These are phyloP conservation scores for Clitarchus hookeri DNA, from an alignment of 2,888 invertebrate genomes.

Conservation along the genomic window DNA sequence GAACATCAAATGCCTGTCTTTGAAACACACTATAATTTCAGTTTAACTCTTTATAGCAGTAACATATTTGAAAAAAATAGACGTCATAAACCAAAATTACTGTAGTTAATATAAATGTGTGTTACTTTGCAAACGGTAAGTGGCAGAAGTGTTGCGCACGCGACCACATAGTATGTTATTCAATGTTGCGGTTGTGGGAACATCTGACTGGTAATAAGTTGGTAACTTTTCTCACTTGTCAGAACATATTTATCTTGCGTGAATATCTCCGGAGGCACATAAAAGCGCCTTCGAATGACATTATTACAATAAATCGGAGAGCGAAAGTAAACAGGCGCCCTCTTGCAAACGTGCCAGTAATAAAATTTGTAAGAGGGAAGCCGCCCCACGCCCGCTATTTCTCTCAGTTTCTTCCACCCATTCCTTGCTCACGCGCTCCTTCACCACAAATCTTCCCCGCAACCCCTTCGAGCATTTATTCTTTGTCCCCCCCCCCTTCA, in stretches of 20 bases:
- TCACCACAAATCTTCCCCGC: constrained; percentile 23
- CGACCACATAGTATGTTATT: neutral
- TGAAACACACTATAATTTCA: too few species aligned
- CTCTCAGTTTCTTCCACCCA: constrained; percentile 5
- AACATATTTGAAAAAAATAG: too few species aligned
- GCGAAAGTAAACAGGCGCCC: constrained; percentile 22
- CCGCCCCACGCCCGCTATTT: neutral
- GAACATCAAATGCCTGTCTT: too few species aligned
- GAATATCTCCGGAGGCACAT: neutral
- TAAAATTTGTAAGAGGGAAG: constrained; percentile 22
- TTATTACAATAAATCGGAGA: constrained; percentile 14
- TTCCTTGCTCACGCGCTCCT: constrained; percentile 15
- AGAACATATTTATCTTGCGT: neutral
- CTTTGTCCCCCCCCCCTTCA: constrained; percentile 21
- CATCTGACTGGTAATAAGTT: neutral
- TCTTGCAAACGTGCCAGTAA: neutral
- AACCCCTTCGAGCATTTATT: neutral
- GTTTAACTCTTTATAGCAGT: too few species aligned
- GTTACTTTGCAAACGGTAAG: too few species aligned
- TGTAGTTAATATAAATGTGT: too few species aligned
- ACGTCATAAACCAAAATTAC: too few species aligned
- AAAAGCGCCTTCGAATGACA: constrained; percentile 8
- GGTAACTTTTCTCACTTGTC: neutral
- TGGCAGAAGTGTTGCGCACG: too few species aligned
- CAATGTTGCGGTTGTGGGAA: neutral